These are phyloP conservation scores for Lepidonotus clava DNA, from an alignment of 2,888 invertebrate genomes.

Conservation along the genomic window DNA sequence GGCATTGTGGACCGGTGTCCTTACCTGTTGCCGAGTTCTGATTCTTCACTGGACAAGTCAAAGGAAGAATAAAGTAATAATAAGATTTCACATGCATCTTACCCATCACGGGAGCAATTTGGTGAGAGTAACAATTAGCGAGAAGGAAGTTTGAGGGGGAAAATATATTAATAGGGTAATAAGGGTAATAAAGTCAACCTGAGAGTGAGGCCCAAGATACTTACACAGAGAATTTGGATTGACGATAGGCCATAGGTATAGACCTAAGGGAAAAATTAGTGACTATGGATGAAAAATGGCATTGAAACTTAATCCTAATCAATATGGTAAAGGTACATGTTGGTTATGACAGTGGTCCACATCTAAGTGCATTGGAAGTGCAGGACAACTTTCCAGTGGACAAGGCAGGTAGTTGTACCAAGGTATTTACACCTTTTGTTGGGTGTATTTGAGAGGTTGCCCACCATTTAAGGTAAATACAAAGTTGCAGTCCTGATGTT, in stretches of 20 bases:
- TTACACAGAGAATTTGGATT: constrained; percentile 50
- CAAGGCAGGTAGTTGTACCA: no score
- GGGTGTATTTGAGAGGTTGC: no score
- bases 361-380: no score
- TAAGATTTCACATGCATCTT: constrained; percentile 51
- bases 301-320: no score
- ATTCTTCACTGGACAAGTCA: constrained; percentile 42
- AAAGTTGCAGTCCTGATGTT: no score
- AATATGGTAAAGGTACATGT: no score
- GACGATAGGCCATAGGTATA: constrained; percentile 51
- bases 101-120: neutral
- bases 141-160: constrained; percentile 48
- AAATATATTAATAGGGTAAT: constrained; percentile 22
- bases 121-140: constrained; percentile 15
- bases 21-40: constrained; percentile 52
- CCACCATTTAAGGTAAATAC: no score
- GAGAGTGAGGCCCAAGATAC: constrained; percentile 40
- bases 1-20: constrained; percentile 27
- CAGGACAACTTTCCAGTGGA: no score
- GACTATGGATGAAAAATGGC: constrained; percentile 46
- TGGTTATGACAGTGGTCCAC: no score
- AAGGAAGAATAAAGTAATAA: constrained; percentile 46
- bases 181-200: constrained; percentile 18
- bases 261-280: constrained; percentile 35
- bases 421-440: no score